Base-by-base conservation (phyloP, 2,113 vertebrate species). In the Myrmecobius fasciatus region DNA sequence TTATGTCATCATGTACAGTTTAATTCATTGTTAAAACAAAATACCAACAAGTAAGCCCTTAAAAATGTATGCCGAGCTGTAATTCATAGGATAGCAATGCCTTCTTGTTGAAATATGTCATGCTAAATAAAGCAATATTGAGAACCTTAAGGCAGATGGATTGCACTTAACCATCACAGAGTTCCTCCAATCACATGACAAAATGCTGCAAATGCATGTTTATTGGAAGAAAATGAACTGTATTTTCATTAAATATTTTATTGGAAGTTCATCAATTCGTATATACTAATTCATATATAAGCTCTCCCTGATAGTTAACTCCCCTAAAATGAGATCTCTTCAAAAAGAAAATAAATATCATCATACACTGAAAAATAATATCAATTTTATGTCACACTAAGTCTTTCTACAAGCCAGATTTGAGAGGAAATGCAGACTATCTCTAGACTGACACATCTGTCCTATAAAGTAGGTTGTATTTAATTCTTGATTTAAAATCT, bases 21-120 rank as follows among this genome's bases (percentile, higher is more conserved):
- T 91, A 95, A 94, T 28, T 67, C 1, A 91, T 93, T 96, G 95
- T 92, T 92, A 96, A 95, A 88, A 93, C 94, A 89, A 94, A 95
- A 48, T 10, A 12, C 0, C 31, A 91, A 26, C 46, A 93, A 52
- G 0, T 91, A 91, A 92, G 52, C 67, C 12, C n/a, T 28, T 56
- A 94, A 91, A 8, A 9, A 94, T 89, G 11, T n/a, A 88, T 25
- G 94, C 90, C 93, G 83, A 93, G 0, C 6, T 94, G 26, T 92
- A 93, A 93, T 26, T 91, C 89, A 53, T 31, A 89, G 22, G 75
- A 94, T 93, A 96, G 51, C 47, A 24, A 53, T n/a, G 91, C 11
- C 5, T 1, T 54, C 48, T 67, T 51, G 88, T 47, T n/a, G 24
- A 91, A 94, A 90, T 20, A 53, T 53, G 89, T 28, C 52, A 91